A percentile compares a stretch with the other conserved stretches of the same genome.
These are phyloP conservation scores for Gobius niger DNA, from an alignment of 2,113 vertebrate genomes.

Conservation along the genomic window DNA sequence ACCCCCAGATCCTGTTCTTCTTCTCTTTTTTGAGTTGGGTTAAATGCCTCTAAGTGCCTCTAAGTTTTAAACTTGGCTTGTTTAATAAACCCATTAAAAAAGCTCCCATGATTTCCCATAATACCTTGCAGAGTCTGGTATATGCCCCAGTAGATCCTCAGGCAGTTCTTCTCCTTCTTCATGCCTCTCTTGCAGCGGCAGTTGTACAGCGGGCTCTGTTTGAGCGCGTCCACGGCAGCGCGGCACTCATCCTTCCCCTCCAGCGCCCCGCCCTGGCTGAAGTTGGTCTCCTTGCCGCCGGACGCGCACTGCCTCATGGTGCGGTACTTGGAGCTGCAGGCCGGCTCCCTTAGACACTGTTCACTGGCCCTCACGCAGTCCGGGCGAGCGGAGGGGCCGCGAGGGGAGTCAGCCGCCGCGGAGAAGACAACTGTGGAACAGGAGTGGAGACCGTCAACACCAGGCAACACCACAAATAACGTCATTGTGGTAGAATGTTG, in stretches of 20 bases:
- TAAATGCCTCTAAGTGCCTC: too few relatives aligned
- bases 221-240: constrained; percentile 91
- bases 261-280: constrained; percentile 87
- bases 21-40: too few relatives aligned
- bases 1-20: too few relatives aligned
- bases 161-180: constrained; percentile 99
- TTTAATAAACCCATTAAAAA: too few relatives aligned
- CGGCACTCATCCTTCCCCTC: constrained; percentile 95
- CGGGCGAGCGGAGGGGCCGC: constrained; percentile 77
- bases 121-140: constrained; percentile 95
- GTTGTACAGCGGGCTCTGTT: constrained; percentile 93
- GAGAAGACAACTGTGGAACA: constrained; percentile 79
- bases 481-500: too few relatives aligned
- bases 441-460: not conserved
- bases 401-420: constrained; percentile 79
- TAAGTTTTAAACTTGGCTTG: too few relatives aligned
- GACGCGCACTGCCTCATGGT: constrained; percentile 96
- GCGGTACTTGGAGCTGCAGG: constrained; percentile 95
- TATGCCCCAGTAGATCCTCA: constrained; percentile 98
- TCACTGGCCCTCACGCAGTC: constrained; percentile 94
- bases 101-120: too few relatives aligned
- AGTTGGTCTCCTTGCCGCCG: constrained; percentile 92
- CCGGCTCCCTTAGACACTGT: constrained; percentile 89
- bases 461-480: not conserved
- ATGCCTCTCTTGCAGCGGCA: constrained; percentile 95